Base-by-base conservation (phyloP, 2,113 vertebrate species). In the Scomber scombrus region DNA sequence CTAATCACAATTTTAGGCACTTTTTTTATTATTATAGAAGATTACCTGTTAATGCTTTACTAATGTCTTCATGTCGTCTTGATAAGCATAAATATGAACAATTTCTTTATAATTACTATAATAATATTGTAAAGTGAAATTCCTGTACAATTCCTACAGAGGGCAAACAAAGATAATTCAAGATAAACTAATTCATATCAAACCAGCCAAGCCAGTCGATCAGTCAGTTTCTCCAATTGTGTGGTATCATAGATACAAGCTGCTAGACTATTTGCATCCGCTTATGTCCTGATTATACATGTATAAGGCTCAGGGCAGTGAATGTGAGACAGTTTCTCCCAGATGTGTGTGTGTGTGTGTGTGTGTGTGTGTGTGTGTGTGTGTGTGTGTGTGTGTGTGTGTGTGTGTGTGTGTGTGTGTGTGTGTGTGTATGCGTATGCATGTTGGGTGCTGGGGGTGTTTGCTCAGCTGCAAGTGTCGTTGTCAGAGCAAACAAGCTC, bases 391-490 rank as follows among this genome's bases (percentile, higher is more conserved):
- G 57, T n/a, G n/a, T 65, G 21, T 76, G 43, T 71, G 61, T 67
- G 54, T 62, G 55, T 62, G 67, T 21, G 21, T 19, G 34, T 62
- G 16, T 64, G 57, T n/a, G n/a, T 65, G 21, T 76, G 43, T 71
- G 61, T 67, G 54, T 62, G 55, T 62, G 67, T 68, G 57, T 29
- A 50, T 78, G 65, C 64, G 57, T 65, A 34, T 50, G 16, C 45
- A n/a, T 57, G 43, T 12, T 6, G 71, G 43, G 45, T 65, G 72
- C 31, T 56, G 29, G 67, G 5, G 51, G 16, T 88, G 89, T 92
- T 92, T 92, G 82, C 86, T 84, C 88, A 92, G 91, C 89, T 91
- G 88, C 56, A 21, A 78, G 51, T 74, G 74, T 80, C 31, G 75
- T 80, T 75, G 58, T 71, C 80, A 65, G 75, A 66, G 62, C 71